Percentiles rank a stretch among this genome's conserved stretches.
Conservation (phyloP, 2,797 vertebrate genomes). For the Furcifer pardalis region DNA sequence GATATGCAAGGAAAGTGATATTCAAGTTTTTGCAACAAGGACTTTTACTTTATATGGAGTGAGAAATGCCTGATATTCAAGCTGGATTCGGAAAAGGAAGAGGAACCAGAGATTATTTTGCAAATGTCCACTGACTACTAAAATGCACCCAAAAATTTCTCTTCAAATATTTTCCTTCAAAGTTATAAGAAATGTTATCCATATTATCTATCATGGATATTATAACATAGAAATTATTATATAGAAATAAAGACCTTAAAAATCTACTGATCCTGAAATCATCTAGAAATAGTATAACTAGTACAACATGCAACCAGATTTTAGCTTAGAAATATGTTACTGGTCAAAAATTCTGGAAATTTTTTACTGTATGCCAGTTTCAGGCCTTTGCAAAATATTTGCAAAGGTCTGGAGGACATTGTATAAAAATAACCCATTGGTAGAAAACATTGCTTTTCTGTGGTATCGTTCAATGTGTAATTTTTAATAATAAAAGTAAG, state of each 20-base stretch:
- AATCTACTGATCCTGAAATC: neutral
- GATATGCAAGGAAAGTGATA: too few species aligned
- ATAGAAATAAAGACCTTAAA: neutral
- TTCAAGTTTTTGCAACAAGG: too few species aligned
- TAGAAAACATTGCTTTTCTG: too few species aligned
- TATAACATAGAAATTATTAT: too few species aligned
- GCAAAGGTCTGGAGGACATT: neutral
- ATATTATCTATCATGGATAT: neutral
- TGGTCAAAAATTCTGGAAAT: neutral
- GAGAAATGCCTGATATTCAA: too few species aligned
- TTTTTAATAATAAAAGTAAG: neutral
- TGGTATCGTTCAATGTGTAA: too few species aligned
- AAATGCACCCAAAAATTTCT: too few species aligned
- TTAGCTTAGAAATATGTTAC: neutral
- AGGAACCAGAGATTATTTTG: too few species aligned
- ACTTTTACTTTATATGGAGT: too few species aligned
- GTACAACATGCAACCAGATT: neutral
- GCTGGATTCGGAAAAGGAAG: too few species aligned
- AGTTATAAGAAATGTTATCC: neutral
- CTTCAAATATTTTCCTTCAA: neutral
- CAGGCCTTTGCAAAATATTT: neutral
- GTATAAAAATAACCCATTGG: neutral
- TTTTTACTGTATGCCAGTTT: neutral
- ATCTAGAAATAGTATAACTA: neutral
- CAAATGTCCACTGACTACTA: too few species aligned